phyloP scores from a whole-genome alignment of 2,888 invertebrate species.

The Hemicrepidius hirtus region DNA sequence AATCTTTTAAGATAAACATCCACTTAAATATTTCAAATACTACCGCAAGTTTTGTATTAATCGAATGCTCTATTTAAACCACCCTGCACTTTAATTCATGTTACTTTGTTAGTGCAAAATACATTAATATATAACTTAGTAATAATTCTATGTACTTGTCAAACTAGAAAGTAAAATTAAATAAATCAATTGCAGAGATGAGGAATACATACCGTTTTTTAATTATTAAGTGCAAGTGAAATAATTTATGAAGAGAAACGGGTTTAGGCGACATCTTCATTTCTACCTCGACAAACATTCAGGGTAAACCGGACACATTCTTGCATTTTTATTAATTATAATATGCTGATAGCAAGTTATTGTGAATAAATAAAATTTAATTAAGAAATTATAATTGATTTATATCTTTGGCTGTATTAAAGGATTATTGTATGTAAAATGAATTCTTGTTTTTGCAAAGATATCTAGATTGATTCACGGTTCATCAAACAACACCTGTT shows the following conservation, averaged over 20 bases:
- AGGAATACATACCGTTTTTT: neutral
- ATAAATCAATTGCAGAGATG: slow-evolving; percentile 7
- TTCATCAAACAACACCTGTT: slow-evolving; percentile 56
- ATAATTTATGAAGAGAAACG: slow-evolving; percentile 25
- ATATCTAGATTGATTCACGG: slow-evolving; percentile 46
- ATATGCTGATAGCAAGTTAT: neutral
- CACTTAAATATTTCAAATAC: too few relatives aligned
- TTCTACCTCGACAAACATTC: neutral
- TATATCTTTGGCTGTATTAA: neutral
- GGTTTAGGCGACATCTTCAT: neutral
- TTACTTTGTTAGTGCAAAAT: neutral
- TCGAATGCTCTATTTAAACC: neutral
- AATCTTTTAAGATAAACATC: too few relatives aligned
- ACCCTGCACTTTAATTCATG: too few relatives aligned
- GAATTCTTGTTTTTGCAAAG: slow-evolving; percentile 5
- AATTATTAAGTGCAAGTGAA: neutral
- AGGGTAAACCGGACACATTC: neutral
- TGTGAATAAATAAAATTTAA: too few relatives aligned
- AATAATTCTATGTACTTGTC: neutral
- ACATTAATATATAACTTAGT: neutral
- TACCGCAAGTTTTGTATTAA: too few relatives aligned
- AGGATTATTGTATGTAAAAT: neutral
- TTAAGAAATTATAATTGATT: neutral
- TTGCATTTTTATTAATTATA: neutral
- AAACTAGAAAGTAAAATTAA: slow-evolving; percentile 19